Evolutionary conservation across 2,113 vertebrate genomes (phyloP).

Genomic region (Nothoprocta pentlandii): DNA sequence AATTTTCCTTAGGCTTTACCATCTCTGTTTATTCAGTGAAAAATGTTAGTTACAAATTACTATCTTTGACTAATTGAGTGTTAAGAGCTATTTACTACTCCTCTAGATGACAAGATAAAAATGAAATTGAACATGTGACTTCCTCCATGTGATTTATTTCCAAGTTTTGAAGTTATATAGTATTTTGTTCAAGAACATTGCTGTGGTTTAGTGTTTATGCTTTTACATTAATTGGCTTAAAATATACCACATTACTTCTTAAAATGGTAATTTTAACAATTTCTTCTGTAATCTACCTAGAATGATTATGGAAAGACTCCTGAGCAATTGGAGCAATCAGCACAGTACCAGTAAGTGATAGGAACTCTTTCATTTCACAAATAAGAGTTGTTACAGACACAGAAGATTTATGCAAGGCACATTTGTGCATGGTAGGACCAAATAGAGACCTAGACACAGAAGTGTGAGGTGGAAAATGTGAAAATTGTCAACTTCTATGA

Average conservation of each 20-base stretch:
- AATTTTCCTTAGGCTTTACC: background rate
- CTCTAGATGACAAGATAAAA: background rate
- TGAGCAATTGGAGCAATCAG: background rate
- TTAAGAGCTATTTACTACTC: background rate
- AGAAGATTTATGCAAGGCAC: background rate
- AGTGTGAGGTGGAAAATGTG: too few relatives aligned
- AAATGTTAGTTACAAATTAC: background rate
- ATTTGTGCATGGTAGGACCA: too few relatives aligned
- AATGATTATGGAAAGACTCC: background rate
- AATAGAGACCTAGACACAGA: rapidly evolving
- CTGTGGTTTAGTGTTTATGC: background rate
- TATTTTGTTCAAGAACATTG: background rate
- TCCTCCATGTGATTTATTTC: background rate
- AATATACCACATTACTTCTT: background rate
- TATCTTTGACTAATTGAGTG: background rate
- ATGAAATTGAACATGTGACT: background rate
- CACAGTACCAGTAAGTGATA: background rate
- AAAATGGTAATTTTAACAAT: background rate
- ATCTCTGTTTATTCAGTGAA: background rate
- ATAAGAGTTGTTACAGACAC: background rate
- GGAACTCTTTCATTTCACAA: background rate
- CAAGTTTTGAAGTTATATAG: background rate
- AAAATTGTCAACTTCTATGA: background rate
- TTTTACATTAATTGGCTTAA: background rate
- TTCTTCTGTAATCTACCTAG: background rate